Conservation (phyloP, 2,888 invertebrate genomes). For the Troides oblongomaculatus region DNA sequence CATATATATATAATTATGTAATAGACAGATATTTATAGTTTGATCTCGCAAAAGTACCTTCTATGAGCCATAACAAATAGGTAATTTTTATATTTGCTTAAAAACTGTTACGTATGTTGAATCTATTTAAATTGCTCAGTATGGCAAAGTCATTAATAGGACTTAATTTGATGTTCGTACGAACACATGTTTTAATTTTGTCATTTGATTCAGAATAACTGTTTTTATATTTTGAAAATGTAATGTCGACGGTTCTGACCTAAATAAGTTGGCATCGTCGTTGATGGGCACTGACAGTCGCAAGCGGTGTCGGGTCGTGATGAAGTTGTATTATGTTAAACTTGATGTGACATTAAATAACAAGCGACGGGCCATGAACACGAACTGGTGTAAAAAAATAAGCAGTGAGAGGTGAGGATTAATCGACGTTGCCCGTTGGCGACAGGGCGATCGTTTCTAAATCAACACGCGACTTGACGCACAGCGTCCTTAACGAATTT, state of each 20-base stretch:
- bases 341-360: conserved; percentile 54
- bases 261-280: conserved; percentile 18
- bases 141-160: too few relatives aligned
- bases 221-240: conserved; percentile 12
- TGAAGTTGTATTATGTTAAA: conserved; percentile 50
- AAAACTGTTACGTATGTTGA: too few relatives aligned
- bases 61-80: too few relatives aligned
- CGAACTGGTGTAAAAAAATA: conserved; percentile 48
- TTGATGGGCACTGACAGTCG: conserved; percentile 42
- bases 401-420: conserved; percentile 50
- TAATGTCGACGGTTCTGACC: conserved; percentile 15
- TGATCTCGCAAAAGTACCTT: too few relatives aligned
- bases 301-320: conserved; percentile 38
- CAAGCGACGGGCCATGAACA: conserved; percentile 45
- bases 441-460: conserved; percentile 46
- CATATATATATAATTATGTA: too few relatives aligned
- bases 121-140: too few relatives aligned
- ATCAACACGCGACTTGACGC: conserved; percentile 72
- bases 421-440: conserved; percentile 45
- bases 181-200: too few relatives aligned
- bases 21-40: too few relatives aligned
- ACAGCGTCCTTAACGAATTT: conserved; percentile 41
- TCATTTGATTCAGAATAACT: too few relatives aligned
- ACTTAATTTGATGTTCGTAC: too few relatives aligned
- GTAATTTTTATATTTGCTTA: too few relatives aligned